These are phyloP conservation scores for Ptilorrhoa leucosticta DNA, from an alignment of 2,113 vertebrate genomes.

Conservation along the genomic window DNA sequence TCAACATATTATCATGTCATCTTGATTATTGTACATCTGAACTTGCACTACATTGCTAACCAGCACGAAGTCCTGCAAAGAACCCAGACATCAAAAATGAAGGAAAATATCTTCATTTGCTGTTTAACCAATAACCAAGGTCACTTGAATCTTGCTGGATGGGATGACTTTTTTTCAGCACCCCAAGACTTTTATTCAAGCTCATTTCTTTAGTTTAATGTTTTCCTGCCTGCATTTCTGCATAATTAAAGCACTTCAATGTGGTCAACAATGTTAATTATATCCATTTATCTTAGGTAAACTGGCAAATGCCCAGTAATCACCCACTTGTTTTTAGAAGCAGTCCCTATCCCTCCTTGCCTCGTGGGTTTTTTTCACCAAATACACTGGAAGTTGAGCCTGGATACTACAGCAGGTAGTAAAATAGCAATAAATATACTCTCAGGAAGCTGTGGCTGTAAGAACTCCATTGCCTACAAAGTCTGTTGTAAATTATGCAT, in stretches of 20 bases:
- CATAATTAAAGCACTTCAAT: constrained; percentile 1
- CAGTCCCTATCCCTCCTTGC: neutral
- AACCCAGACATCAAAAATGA: neutral
- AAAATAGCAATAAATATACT: constrained; percentile 56
- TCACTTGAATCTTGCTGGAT: neutral
- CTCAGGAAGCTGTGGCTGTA: constrained; percentile 52
- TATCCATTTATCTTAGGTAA: neutral
- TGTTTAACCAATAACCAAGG: neutral
- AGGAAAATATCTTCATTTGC: neutral
- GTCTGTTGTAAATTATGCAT: constrained; percentile 63
- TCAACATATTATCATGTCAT: neutral
- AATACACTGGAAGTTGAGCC: neutral
- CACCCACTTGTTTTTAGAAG: neutral
- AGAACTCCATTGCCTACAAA: constrained; percentile 41
- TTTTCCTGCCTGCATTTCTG: constrained; percentile 19
- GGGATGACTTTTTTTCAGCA: neutral
- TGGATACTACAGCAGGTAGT: constrained; percentile 24
- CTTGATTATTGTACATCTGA: neutral
- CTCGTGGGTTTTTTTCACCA: neutral
- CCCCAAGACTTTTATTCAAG: neutral
- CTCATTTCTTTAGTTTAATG: neutral
- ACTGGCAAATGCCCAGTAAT: neutral
- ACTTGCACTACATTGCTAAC: neutral
- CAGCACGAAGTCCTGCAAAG: neutral
- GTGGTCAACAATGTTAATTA: constrained; percentile 6